Base-by-base conservation (phyloP, 2,888 invertebrate species). In the Mesorhabditis belari region DNA sequence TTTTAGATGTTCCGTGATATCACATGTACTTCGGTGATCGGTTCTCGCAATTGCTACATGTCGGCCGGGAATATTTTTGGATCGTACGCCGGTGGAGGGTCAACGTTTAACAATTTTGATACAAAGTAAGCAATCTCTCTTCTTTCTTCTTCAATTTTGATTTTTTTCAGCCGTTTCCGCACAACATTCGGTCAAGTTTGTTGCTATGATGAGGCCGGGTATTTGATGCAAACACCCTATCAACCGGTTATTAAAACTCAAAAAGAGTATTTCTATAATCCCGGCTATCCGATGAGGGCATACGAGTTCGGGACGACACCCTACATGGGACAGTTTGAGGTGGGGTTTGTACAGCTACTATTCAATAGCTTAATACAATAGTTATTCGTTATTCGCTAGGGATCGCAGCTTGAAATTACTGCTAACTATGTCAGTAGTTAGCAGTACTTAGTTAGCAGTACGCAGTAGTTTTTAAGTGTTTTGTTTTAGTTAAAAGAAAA, bases 261-360 rank as follows among this genome's bases (percentile, higher is more conserved):
- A 27, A 61, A 60, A 44, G 69, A 70, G 4, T 71, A 68, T 59
- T 71, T 71, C 65, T 76, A 75, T 67, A 75, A 72, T 69, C 80
- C 80, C 3, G 81, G 81, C 3, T 81, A 73, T 59, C 80, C 80
- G 2, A 60, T 76, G 54, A 61, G 80, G 26, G 80, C 80, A 24
- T 81, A 93, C 81, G 92, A 93, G 81, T 87, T 92, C 58, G 94
- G 93, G 26, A 89, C 88, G 73, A 87, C 90, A 67, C 95, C 95
- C 3, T 95, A 92, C 87, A 90, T 91, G 80, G 92, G 93, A 81
- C 90, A 92, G 50, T 91, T 91, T 81, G 92, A 93, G 85, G 90
- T 90, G 19, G 35, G 64, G 60, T 1, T 23, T 17, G 4, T 58
- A 5, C 17, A 5, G 3, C 29, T 25, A 49, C 24, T n/a, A 21